Evolutionary conservation across 2,113 vertebrate species (phyloP).

Genomic region (Ochotona princeps): DNA sequence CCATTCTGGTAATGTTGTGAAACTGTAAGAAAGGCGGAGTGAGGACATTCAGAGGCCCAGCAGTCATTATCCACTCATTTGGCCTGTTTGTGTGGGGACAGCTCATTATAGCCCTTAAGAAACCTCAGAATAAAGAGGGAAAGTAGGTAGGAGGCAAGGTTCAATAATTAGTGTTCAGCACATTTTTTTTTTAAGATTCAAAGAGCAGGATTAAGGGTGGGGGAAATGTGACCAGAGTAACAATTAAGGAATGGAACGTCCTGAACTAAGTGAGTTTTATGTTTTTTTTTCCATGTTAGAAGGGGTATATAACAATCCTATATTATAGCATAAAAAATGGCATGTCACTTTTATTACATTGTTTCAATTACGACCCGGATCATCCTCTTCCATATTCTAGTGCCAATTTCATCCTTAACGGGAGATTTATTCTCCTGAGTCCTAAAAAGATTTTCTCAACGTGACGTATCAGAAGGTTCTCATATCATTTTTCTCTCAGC

Average conservation of each 20-base stretch:
- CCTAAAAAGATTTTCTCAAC: conserved; percentile 56
- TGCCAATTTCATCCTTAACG: conserved; percentile 48
- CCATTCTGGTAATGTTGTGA: conserved; percentile 94
- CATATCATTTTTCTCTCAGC: conserved; percentile 12
- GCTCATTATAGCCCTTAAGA: conserved; percentile 98
- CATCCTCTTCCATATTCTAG: conserved; percentile 68
- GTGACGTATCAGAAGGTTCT: conserved; percentile 47
- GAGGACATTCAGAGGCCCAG: conserved; percentile 92
- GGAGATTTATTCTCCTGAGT: conserved; percentile 44
- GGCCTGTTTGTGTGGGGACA: conserved; percentile 97
- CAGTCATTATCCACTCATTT: conserved; percentile 99
- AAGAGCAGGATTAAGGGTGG: conserved; percentile 83
- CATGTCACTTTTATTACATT: conserved; percentile 59
- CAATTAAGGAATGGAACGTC: conserved; percentile 79
- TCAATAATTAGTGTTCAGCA: conserved; percentile 96
- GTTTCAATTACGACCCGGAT: conserved; percentile 62
- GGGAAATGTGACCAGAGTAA: conserved; percentile 84
- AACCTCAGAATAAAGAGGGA: conserved; percentile 93
- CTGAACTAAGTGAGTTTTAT: conserved; percentile 76
- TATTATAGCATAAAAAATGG: conserved; percentile 59
- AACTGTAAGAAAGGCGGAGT: conserved; percentile 91
- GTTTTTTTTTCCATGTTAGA: conserved; percentile 67
- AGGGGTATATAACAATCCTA: conserved; percentile 58
- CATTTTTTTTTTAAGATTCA: conserved; percentile 83
- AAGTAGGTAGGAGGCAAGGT: conserved; percentile 98